Base-by-base conservation (phyloP, 1,140 invertebrate genomes). In the Wiebesia pumilae region DNA sequence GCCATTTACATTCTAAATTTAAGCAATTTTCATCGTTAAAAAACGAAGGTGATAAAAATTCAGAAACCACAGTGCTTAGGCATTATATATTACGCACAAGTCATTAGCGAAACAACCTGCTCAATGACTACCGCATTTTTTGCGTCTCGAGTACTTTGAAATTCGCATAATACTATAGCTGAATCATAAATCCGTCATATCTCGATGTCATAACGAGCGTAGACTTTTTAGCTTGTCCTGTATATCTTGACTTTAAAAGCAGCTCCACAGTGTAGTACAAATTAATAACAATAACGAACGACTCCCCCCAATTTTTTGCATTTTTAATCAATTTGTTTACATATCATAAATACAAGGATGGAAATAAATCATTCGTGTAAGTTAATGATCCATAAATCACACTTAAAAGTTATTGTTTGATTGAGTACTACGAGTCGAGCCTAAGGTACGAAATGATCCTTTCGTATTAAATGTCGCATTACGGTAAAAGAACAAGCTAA, bases 101-200 rank as follows among this genome's bases (percentile, higher is more conserved):
- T 65, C 54, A 84, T 84, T 84, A 83, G 33, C 43, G 47, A 83
- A 73, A 83, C 54, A 51, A 54, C 14, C 24, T n/a, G 43, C n/a
- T 83, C 69, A 65, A 83, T 51, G 82, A 62, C 82, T 77, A 73
- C 67, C 69, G 81, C 38, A 43, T 73, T 71, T 83, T 83, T 83
- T 83, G n/a, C 24, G 3, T 43, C 7, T 38, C 62, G 19, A 81
- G 16, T 14, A 47, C 35, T 43, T 47, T 21, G 38, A 54, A 83
- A 83, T 33, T 51, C 65, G 65, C 43, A 73, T 43, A 73, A 83
- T 71, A 3, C 65, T 14, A 0, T 30, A 51, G 62, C n/a, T 27
- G 33, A 85, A 85, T 81, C 84, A n/a, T 85, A 85, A 85, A 85
- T 85, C 78, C 65, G 43, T 81, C 84, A 62, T 71, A n/a, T 30